Conservation (phyloP, 2,113 vertebrate genomes). For the Pseudorectes ferrugineus region DNA sequence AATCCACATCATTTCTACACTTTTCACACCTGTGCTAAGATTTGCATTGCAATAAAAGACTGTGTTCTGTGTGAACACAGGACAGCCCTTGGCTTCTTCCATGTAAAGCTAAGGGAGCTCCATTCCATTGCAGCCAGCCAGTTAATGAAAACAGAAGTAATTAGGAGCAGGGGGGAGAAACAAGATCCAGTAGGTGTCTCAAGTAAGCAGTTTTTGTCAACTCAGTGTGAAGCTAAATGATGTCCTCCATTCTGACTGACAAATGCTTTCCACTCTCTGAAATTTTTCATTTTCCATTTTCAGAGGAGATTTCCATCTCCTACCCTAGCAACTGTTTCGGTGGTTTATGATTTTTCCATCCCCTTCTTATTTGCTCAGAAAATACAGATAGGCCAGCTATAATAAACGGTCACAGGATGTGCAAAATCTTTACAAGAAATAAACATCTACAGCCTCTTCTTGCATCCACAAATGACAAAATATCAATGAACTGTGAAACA, state of each 20-base stretch:
- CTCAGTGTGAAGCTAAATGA: background rate
- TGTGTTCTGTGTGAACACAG: background rate
- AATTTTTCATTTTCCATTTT: slow-evolving; percentile 35
- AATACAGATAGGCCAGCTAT: background rate
- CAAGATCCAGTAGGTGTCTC: background rate
- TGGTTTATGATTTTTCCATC: background rate
- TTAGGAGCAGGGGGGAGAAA: background rate
- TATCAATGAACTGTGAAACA: background rate
- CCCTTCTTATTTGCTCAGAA: background rate
- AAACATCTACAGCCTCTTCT: background rate
- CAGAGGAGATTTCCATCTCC: slow-evolving; percentile 24
- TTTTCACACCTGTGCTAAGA: background rate
- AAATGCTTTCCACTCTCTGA: slow-evolving; percentile 7
- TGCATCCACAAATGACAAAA: background rate
- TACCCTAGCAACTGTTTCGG: background rate
- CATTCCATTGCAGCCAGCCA: background rate
- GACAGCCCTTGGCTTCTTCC: background rate
- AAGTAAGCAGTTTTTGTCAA: background rate
- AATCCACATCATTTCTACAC: background rate
- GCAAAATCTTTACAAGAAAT: background rate
- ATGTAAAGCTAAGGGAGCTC: background rate
- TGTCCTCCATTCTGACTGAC: background rate
- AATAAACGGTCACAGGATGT: background rate
- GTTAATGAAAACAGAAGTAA: background rate
- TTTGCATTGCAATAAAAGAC: background rate